phyloP scores from a whole-genome alignment of 2,888 invertebrate species.

The Cryptocephalus moraei region DNA sequence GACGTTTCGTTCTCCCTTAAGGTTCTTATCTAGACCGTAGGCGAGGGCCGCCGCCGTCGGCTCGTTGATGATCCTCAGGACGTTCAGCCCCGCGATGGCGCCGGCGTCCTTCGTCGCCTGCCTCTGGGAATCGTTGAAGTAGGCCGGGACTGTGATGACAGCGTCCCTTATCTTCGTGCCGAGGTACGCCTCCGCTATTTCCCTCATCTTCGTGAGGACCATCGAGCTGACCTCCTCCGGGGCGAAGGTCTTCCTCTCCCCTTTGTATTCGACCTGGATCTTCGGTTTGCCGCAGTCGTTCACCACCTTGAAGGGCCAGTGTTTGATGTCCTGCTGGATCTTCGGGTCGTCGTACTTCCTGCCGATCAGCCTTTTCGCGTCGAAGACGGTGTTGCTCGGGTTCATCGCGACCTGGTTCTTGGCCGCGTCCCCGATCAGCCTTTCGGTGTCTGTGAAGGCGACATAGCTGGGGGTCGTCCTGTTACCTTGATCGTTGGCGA shows the following conservation, averaged over 20 bases:
- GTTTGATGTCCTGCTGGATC: constrained; percentile 70
- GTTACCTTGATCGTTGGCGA: constrained; percentile 79
- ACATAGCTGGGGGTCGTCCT: constrained; percentile 75
- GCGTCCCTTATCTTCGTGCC: constrained; percentile 53
- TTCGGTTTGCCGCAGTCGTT: constrained; percentile 57
- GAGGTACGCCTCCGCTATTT: constrained; percentile 24
- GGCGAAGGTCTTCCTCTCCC: constrained; percentile 51
- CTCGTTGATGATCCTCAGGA: constrained; percentile 73
- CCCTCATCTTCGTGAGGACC: constrained; percentile 41
- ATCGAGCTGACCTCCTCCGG: constrained; percentile 64
- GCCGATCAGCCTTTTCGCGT: constrained; percentile 69
- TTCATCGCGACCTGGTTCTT: constrained; percentile 65
- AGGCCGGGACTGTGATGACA: constrained; percentile 23
- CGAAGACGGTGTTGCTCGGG: constrained; percentile 61
- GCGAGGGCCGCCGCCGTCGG: constrained; percentile 38
- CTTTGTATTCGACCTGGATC: constrained; percentile 57
- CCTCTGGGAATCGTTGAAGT: constrained; percentile 56
- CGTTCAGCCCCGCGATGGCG: constrained; percentile 49
- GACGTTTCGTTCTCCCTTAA: constrained; percentile 36
- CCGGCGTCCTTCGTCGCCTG: constrained; percentile 82
- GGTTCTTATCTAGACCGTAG: constrained; percentile 22
- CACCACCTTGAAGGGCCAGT: constrained; percentile 73
- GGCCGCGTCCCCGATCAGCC: constrained; percentile 59
- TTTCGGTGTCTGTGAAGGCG: constrained; percentile 59
- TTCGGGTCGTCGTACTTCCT: constrained; percentile 64